phyloP scores from a whole-genome alignment of 1,140 invertebrate genomes.

The Nebria ingens region DNA sequence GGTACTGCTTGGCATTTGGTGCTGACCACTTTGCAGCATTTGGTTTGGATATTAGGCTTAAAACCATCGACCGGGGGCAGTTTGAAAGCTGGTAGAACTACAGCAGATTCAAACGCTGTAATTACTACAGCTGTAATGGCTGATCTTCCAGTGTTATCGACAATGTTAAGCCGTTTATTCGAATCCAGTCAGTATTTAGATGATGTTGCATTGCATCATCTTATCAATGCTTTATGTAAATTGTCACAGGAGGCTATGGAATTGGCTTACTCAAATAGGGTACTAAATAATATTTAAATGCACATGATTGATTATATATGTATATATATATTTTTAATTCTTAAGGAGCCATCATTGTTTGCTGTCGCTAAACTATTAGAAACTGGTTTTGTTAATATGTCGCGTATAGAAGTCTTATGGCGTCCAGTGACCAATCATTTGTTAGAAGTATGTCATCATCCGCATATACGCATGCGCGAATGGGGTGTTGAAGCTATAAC shows the following conservation, averaged over 20 bases:
- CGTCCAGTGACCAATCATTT: constrained; percentile 92
- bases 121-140: constrained; percentile 94
- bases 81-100: constrained; percentile 63
- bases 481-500: constrained; percentile 97
- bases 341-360: constrained; percentile 88
- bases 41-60: constrained; percentile 95
- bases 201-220: constrained; percentile 89
- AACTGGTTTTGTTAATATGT: constrained; percentile 90
- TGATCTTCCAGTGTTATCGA: constrained; percentile 84
- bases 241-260: constrained; percentile 96
- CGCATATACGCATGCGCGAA: constrained; percentile 87
- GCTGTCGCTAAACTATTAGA: constrained; percentile 95
- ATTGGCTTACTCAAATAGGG: constrained; percentile 83
- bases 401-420: constrained; percentile 91
- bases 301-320: neutral
- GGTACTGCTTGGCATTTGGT: constrained; percentile 93
- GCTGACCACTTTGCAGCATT: constrained; percentile 88
- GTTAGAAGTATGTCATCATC: constrained; percentile 91
- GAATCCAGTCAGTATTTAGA: constrained; percentile 90
- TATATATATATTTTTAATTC: constrained; percentile 12
- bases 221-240: constrained; percentile 95
- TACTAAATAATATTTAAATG: constrained; percentile 3
- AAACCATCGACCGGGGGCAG: constrained; percentile 89
- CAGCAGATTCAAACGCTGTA: constrained; percentile 76
- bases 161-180: constrained; percentile 87